Base-by-base conservation (phyloP, 2,888 invertebrate genomes). In the Odiellus spinosus region DNA sequence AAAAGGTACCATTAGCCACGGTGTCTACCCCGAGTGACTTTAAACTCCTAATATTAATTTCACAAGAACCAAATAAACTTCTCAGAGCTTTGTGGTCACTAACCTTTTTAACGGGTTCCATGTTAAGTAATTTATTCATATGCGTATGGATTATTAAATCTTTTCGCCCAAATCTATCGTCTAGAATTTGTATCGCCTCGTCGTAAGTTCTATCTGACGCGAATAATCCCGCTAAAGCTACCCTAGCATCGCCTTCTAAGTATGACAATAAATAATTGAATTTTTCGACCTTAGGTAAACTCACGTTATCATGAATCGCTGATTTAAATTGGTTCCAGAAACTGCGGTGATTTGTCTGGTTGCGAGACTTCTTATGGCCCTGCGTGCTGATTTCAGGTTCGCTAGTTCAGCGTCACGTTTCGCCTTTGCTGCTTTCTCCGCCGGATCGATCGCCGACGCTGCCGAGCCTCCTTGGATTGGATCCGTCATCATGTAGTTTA, bases 241-340 rank as follows among this genome's bases (percentile, higher is more conserved):
- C 15, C 12, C 32, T 17, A 3, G 26, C 38, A 34, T 21, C 18
- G 18, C 42, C 46, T 6, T 14, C n/a, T 11, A 46, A n/a, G 41
- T 46, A 42, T 15, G 41, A 21, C 26, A 36, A 38, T 20, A 46
- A 17, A 42, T 42, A 42, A 18, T 19, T n/a, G 33, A 46, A 46
- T 20, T 46, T 45, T 45, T 45, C 38, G n/a, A 26, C 26, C 26
- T 26, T 4, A 6, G 26, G 26, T 26, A 26, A 26, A 26, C 8
- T 26, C 8, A 8, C 5, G 26, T 26, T 26, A 4, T 26, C 8
- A 8, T 26, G 5, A 4, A 26, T 8, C 8, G 26, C 4, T 8
- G 26, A 4, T 8, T 26, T 8, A 8, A 26, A 26, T 26, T 8
- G 4, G 26, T 8, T 26, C 26, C 26, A 26, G 26, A 26, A 26